Base-by-base conservation (phyloP, 2,797 vertebrate genomes). In the Anolis apletophallus region DNA sequence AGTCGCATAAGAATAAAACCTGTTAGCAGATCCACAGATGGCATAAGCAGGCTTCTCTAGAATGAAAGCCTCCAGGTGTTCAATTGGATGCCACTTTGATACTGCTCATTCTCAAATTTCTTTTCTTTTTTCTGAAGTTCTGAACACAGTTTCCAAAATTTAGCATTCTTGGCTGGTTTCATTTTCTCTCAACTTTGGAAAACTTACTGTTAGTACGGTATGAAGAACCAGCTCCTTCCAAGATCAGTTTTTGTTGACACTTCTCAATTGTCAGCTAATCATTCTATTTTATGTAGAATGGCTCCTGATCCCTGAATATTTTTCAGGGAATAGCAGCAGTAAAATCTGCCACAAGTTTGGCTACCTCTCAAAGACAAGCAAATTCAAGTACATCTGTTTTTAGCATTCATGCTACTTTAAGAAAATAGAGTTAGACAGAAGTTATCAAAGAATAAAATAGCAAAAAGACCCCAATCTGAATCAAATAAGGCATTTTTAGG, bases 21-120 rank as follows among this genome's bases (percentile, higher is more conserved):
- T 72, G 89, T 80, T 85, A 34, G 23, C 0, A 0, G 80, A 88
- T 75, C 76, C 89, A 89, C 76, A 69, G 88, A 82, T 87, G 90
- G 85, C 50, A 87, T 1, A 1, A 69, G 80, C 72, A 46, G 11
- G 8, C 21, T 71, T 82, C 74, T 88, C 85, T 85, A 1, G 0
- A 89, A 89, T 17, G 1, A 64, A 88, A 26, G 17, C 11, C 21
- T 85, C 26, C 59, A 76, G 67, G 67, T 84, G 55, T 0, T 3
- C 36, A 84, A 57, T 0, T 0, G 14, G 61, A 78, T 61, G 29
- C 29, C n/a, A 29, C n/a, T 57, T 85, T 69, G 0, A 82, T 36
- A 74, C 1, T 16, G 1, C 36, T 72, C 57, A 75, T 16, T 50
- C 52, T 69, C 36, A 59, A 40, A 16, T 85, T 3, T 5, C 0